These are phyloP conservation scores for Cheilosia vernalis DNA, from an alignment of 2,888 invertebrate genomes.

Conservation along the genomic window DNA sequence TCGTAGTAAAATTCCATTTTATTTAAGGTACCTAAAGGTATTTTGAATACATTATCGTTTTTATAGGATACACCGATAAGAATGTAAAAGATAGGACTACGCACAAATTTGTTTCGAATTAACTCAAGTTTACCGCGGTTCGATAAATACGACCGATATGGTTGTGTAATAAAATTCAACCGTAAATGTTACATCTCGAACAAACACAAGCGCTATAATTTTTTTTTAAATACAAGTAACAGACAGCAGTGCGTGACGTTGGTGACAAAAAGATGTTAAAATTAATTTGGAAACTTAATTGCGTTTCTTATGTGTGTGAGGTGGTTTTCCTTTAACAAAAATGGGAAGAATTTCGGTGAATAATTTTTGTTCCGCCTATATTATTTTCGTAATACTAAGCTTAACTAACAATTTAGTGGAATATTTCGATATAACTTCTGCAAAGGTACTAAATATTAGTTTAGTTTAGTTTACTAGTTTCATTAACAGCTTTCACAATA, in stretches of 20 bases:
- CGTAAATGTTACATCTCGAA: slow-evolving; percentile 32
- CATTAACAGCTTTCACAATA: too few relatives aligned
- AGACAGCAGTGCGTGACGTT: neutral
- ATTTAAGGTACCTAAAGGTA: slow-evolving; percentile 38
- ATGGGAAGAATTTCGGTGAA: neutral
- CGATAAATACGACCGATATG: slow-evolving; percentile 52
- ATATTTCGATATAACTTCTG: too few relatives aligned
- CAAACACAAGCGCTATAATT: neutral
- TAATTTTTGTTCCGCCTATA: too few relatives aligned
- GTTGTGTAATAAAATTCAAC: slow-evolving; percentile 49
- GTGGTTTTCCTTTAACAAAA: neutral
- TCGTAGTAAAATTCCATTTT: slow-evolving; percentile 43
- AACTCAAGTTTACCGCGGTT: slow-evolving; percentile 41
- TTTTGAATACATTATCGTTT: slow-evolving; percentile 57
- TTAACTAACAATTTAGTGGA: too few relatives aligned
- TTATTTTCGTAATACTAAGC: too few relatives aligned
- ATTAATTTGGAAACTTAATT: slow-evolving; percentile 2
- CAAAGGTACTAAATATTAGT: too few relatives aligned
- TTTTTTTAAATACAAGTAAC: slow-evolving; percentile 22
- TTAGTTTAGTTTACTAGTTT: too few relatives aligned
- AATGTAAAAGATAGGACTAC: slow-evolving; percentile 57
- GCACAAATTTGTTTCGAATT: slow-evolving; percentile 64
- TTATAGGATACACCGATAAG: slow-evolving; percentile 45
- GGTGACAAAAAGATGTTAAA: neutral
- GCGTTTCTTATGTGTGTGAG: neutral